These are phyloP conservation scores for Rhabdomys dilectus DNA, from an alignment of 2,113 vertebrate species.

Conservation along the genomic window DNA sequence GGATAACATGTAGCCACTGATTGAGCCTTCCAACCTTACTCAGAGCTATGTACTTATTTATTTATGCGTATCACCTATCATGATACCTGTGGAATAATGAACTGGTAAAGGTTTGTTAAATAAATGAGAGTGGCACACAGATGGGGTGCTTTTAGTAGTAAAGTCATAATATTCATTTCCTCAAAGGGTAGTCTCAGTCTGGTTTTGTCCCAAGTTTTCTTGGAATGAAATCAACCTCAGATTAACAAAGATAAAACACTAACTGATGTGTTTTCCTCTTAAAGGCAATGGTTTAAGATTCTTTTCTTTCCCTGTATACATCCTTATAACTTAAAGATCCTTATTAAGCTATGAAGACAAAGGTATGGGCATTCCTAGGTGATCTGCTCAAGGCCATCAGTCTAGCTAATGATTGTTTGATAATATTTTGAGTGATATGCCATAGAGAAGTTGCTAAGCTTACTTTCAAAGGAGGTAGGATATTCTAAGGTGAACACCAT, in stretches of 20 bases:
- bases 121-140: not conserved
- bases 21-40: slow-evolving; percentile 19
- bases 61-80: not conserved
- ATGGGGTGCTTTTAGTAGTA: slow-evolving; percentile 3
- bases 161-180: not conserved
- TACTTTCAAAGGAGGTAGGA: slow-evolving; percentile 1
- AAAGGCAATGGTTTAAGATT: not conserved
- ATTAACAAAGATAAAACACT: slow-evolving; percentile 12
- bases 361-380: not conserved
- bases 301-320: not conserved
- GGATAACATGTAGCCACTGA: not conserved
- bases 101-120: slow-evolving; percentile 19
- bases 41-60: not conserved
- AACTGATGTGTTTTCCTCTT: slow-evolving; percentile 11
- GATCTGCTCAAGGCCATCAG: not conserved
- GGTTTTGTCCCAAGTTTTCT: slow-evolving; percentile 26
- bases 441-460: not conserved
- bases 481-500: not conserved
- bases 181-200: not conserved
- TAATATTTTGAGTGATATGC: not conserved
- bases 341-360: not conserved
- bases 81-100: not conserved
- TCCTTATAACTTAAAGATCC: not conserved
- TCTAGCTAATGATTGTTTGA: not conserved
- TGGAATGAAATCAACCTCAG: slow-evolving; percentile 39